phyloP scores from a whole-genome alignment of 2,113 vertebrate species.

The Muscicapa adusta region DNA sequence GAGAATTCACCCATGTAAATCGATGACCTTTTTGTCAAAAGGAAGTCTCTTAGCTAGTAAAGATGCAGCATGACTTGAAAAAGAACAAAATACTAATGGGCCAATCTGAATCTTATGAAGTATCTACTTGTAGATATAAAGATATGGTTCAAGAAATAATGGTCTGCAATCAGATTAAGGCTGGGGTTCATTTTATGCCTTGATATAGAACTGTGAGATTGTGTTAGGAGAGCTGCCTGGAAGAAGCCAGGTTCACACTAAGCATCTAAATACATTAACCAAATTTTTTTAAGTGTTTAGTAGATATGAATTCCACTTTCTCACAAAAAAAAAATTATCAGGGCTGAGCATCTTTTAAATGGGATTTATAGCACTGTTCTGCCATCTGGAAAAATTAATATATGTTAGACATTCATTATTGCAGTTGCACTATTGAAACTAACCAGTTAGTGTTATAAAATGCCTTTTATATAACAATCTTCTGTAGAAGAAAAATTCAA shows the following conservation, averaged over 20 bases:
- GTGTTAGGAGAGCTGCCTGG: neutral
- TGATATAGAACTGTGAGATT: neutral
- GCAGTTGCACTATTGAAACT: neutral
- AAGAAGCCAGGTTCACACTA: neutral
- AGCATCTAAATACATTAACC: neutral
- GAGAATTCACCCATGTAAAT: constrained; percentile 68
- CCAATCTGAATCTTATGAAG: constrained; percentile 34
- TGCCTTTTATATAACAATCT: neutral
- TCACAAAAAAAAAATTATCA: neutral
- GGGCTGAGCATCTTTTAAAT: neutral
- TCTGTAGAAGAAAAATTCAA: neutral
- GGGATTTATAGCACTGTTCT: neutral
- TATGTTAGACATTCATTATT: neutral
- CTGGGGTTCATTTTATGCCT: neutral
- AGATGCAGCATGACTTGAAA: constrained; percentile 54
- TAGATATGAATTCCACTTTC: neutral
- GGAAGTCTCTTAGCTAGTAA: constrained; percentile 61
- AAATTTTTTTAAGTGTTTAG: neutral
- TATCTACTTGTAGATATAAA: constrained; percentile 28
- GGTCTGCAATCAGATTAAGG: neutral
- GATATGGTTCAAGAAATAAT: constrained; percentile 36
- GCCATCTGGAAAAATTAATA: neutral
- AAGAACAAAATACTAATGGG: constrained; percentile 63
- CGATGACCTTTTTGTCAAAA: constrained; percentile 66
- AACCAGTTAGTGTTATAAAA: neutral